Evolutionary conservation across 2,888 invertebrate genomes (phyloP).

Genomic region (Miltochrista miniata): DNA sequence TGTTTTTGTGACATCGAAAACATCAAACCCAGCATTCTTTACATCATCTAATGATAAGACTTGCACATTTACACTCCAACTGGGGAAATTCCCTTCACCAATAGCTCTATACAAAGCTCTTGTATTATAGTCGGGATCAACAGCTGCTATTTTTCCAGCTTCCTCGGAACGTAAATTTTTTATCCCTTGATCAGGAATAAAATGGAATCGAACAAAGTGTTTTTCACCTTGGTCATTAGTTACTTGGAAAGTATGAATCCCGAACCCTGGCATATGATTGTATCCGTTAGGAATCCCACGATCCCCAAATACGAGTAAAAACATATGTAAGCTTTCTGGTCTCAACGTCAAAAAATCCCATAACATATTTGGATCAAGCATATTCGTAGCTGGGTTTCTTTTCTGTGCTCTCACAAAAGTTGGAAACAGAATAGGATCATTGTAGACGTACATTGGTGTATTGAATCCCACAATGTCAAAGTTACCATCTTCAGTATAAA

Average conservation of each 20-base stretch:
- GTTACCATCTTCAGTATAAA: constrained; percentile 3
- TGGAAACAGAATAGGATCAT: constrained; percentile 3
- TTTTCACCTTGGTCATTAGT: constrained; percentile 88
- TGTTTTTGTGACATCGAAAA: constrained; percentile 81
- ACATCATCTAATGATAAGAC: constrained; percentile 93
- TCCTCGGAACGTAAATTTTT: constrained; percentile 87
- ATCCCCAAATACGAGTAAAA: constrained; percentile 91
- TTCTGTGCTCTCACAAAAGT: constrained; percentile 4
- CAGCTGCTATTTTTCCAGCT: constrained; percentile 85
- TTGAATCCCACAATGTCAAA: constrained; percentile 1
- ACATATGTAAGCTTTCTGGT: constrained; percentile 55
- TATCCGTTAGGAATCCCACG: constrained; percentile 95
- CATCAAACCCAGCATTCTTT: constrained; percentile 85
- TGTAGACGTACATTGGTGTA: constrained; percentile 4
- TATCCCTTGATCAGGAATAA: constrained; percentile 93
- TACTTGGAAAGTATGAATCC: constrained; percentile 94
- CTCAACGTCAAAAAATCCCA: constrained; percentile 3
- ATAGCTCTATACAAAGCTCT: constrained; percentile 95
- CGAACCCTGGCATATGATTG: constrained; percentile 96
- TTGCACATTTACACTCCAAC: constrained; percentile 91
- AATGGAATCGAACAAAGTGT: constrained; percentile 94
- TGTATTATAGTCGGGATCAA: constrained; percentile 93
- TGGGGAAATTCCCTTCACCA: constrained; percentile 86
- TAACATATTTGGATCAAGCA: not conserved
- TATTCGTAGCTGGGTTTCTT: constrained; percentile 4